These are phyloP conservation scores for Semicossyphus pulcher DNA, from an alignment of 2,113 vertebrate genomes.

Conservation along the genomic window DNA sequence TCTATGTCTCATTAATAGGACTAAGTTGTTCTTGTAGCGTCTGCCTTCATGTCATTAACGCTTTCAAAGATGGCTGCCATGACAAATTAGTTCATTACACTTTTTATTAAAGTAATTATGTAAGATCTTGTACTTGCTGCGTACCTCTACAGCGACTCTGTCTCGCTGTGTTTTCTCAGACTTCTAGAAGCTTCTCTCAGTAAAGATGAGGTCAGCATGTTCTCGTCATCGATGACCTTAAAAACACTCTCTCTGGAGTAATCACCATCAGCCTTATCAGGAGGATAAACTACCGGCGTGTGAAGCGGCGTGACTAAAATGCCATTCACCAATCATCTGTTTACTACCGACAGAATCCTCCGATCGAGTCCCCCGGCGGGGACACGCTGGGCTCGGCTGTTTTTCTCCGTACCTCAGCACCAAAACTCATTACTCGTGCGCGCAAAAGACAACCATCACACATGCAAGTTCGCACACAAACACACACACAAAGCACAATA, in stretches of 20 bases:
- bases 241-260: constrained; percentile 57
- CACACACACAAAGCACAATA: no score
- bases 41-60: constrained; percentile 20
- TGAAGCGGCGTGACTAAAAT: constrained; percentile 47
- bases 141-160: background rate
- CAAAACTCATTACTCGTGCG: constrained; percentile 65
- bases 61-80: constrained; percentile 25
- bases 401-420: constrained; percentile 72
- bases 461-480: constrained; percentile 5
- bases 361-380: constrained; percentile 46
- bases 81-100: constrained; percentile 32
- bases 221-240: constrained; percentile 51
- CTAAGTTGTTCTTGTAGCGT: constrained; percentile 9
- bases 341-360: constrained; percentile 47
- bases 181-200: constrained; percentile 22
- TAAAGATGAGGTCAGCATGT: constrained; percentile 56
- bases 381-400: constrained; percentile 50
- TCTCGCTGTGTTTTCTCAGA: background rate
- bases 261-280: constrained; percentile 64
- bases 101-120: constrained; percentile 29
- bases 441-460: constrained; percentile 30
- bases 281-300: constrained; percentile 45
- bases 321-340: constrained; percentile 50
- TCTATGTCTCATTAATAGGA: constrained; percentile 32
- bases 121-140: background rate